Evolutionary conservation across 1,140 invertebrate species (phyloP).

Genomic region (Lysiphlebus fabarum): DNA sequence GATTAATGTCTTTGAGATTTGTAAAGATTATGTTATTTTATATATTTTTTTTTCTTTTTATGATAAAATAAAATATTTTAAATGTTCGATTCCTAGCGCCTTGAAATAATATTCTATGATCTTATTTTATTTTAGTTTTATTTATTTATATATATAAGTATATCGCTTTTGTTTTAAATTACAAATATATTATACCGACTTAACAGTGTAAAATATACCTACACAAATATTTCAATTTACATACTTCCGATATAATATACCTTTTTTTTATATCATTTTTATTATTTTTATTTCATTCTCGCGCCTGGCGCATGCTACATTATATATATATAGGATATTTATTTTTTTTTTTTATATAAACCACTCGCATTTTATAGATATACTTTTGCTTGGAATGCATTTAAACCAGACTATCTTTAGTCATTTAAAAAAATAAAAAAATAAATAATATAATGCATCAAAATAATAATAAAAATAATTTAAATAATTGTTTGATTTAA

Average conservation of each 20-base stretch:
- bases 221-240: slow-evolving; percentile 38
- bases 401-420: too few relatives aligned
- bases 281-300: neutral
- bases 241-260: slow-evolving; percentile 37
- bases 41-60: slow-evolving; percentile 10
- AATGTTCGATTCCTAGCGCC: slow-evolving; percentile 19
- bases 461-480: neutral
- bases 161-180: slow-evolving; percentile 5
- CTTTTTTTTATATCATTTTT: slow-evolving; percentile 19
- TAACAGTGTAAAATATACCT: slow-evolving; percentile 26
- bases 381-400: too few relatives aligned
- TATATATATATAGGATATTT: too few relatives aligned
- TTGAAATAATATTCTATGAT: slow-evolving; percentile 1
- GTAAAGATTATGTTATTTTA: slow-evolving; percentile 35
- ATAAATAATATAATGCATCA: too few relatives aligned
- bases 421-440: too few relatives aligned
- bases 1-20: slow-evolving; percentile 12
- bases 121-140: slow-evolving; percentile 2
- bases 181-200: neutral
- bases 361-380: too few relatives aligned
- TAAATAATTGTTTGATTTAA: neutral
- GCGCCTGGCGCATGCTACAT: too few relatives aligned
- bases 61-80: slow-evolving; percentile 19
- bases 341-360: too few relatives aligned
- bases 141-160: slow-evolving; percentile 4